These are phyloP conservation scores for Rhinatrema bivittatum DNA, from an alignment of 2,797 vertebrate species.

Conservation along the genomic window DNA sequence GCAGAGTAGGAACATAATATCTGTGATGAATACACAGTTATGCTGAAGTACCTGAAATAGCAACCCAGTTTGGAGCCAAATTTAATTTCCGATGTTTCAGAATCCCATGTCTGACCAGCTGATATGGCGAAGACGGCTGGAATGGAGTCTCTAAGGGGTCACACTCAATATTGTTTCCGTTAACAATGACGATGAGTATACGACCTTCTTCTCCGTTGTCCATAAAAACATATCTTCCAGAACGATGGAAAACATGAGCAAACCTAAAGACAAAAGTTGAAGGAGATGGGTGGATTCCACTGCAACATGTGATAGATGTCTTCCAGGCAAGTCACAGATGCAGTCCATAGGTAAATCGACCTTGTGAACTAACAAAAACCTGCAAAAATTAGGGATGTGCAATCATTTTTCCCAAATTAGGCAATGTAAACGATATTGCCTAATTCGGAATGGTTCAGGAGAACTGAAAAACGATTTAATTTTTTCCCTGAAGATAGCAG, in stretches of 20 bases:
- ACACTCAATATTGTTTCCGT: conserved; percentile 58
- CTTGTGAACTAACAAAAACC: too few relatives aligned
- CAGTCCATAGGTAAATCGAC: not conserved
- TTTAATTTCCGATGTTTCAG: conserved; percentile 58
- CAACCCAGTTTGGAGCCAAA: conserved; percentile 76
- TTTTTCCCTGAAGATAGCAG: too few relatives aligned
- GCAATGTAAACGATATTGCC: too few relatives aligned
- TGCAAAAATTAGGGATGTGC: too few relatives aligned
- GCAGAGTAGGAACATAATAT: too few relatives aligned
- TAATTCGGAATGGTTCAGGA: too few relatives aligned
- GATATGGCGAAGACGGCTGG: conserved; percentile 77
- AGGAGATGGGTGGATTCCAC: not conserved
- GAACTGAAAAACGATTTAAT: too few relatives aligned
- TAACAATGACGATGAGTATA: conserved; percentile 74
- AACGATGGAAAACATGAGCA: conserved; percentile 77
- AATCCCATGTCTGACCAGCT: conserved; percentile 68
- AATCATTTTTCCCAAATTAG: too few relatives aligned
- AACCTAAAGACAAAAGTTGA: conserved; percentile 56
- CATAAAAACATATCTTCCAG: conserved; percentile 77
- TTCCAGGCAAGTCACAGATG: not conserved
- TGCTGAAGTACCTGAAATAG: conserved; percentile 77
- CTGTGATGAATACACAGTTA: too few relatives aligned
- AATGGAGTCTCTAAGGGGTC: conserved; percentile 45
- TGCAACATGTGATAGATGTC: not conserved
- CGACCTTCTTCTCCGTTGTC: conserved; percentile 64